Evolutionary conservation across 2,888 invertebrate species (phyloP), one percentile per base, ranked within the genome.

Genomic region (Adineta ricciae): DNA sequence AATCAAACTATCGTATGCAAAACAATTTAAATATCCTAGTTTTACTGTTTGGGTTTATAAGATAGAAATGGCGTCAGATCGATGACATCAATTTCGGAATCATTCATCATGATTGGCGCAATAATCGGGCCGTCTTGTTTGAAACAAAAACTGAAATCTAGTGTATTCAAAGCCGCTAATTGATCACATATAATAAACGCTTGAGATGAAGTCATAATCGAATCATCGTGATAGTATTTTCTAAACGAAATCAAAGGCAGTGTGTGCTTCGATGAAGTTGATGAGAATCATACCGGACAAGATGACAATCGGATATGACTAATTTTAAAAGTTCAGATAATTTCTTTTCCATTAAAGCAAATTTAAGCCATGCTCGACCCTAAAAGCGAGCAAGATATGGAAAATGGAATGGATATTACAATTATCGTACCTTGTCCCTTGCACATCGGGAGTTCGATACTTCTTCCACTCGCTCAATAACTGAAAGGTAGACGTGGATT

Each of bases 341-440:
- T 83, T 88, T 85, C 85, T 89, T 89, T 86, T 89, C 89, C 89
- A 89, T 89, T 84, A 89, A 84, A 0, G 88, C 88, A 86, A 88
- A 87, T 41, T 88, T 87, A 56, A 89, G 84, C 88, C 88, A 89
- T 21, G 89, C 89, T 82, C 88, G 87, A 56, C 89, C 88, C 89
- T 89, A 78, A 64, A 84, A 85, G 5, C 11, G 46, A 46, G 5
- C 11, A 11, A 8, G 11, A 46, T 46, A 46, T 8, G 11, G 46
- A 46, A 8, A 5, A 46, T 46, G 11, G 5, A 46, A 8, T 46
- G 5, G 46, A 46, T 8, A 46, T 46, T n/a, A n/a, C n/a, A 46
- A 46, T 8, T 46, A 8, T 11, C 1, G n/a, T 41, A 78, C 78
- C 41, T 78, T 78, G 0, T 41, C 41, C 41, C 41, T 78, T 41